A percentile compares a stretch with the other conserved stretches of the same genome.
Evolutionary conservation across 2,888 invertebrate genomes (phyloP).

Genomic region (Trisateles emortualis): DNA sequence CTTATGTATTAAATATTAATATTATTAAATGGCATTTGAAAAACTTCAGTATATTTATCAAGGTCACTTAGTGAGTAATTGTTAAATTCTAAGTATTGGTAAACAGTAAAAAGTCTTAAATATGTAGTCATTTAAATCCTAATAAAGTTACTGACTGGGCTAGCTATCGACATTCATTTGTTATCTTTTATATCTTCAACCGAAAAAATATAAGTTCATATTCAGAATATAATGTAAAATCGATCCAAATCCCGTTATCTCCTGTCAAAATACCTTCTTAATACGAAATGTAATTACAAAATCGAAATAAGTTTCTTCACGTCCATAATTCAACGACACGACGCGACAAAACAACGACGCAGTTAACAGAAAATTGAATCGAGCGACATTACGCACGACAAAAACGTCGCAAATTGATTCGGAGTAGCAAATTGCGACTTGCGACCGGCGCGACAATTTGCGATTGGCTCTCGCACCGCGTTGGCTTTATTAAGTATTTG

Average conservation of each 20-base stretch:
- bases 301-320: slow-evolving; percentile 49
- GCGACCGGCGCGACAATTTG: slow-evolving; percentile 52
- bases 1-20: too few relatives aligned
- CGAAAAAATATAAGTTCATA: background rate
- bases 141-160: too few relatives aligned
- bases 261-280: slow-evolving; percentile 24
- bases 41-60: too few relatives aligned
- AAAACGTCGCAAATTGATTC: slow-evolving; percentile 83
- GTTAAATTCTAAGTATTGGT: too few relatives aligned
- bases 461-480: slow-evolving; percentile 41
- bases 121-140: too few relatives aligned
- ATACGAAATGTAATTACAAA: slow-evolving; percentile 46
- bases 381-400: slow-evolving; percentile 73
- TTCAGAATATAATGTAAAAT: background rate
- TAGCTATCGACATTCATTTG: too few relatives aligned
- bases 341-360: slow-evolving; percentile 44
- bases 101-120: too few relatives aligned
- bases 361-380: slow-evolving; percentile 68
- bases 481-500: slow-evolving; percentile 45
- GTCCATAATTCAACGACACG: slow-evolving; percentile 37
- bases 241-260: slow-evolving; percentile 16
- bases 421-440: slow-evolving; percentile 77
- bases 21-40: too few relatives aligned
- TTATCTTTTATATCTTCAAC: too few relatives aligned
- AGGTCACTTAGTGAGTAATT: too few relatives aligned